A percentile compares a stretch with the other conserved stretches of the same genome.
Evolutionary conservation across 2,797 vertebrate species (phyloP).

Genomic region (Crocidura indochinensis): DNA sequence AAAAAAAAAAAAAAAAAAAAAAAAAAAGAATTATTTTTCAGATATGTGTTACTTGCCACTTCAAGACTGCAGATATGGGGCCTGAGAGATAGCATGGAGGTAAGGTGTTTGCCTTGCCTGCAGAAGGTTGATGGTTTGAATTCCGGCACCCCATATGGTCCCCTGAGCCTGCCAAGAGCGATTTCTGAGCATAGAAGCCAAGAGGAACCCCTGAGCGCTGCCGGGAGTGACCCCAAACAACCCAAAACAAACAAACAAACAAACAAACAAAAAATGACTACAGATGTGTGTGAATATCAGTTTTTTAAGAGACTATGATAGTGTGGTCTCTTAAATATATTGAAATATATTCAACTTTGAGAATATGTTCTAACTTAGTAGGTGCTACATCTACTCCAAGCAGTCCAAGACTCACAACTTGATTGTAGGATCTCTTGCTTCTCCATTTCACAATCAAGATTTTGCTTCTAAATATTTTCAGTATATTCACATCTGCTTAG

Average conservation of each 20-base stretch:
- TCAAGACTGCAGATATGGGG: neutral
- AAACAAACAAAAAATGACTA: neutral
- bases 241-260: too few relatives aligned
- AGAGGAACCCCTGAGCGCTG: too few relatives aligned
- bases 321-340: neutral
- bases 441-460: neutral
- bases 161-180: too few relatives aligned
- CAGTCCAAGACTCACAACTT: neutral
- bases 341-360: neutral
- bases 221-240: too few relatives aligned
- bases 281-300: neutral
- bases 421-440: neutral
- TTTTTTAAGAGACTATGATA: neutral
- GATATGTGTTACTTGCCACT: neutral
- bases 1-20: too few relatives aligned
- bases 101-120: too few relatives aligned
- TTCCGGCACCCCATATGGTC: too few relatives aligned
- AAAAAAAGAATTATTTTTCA: constrained; percentile 24
- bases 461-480: neutral
- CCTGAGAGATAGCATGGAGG: too few relatives aligned
- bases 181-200: too few relatives aligned
- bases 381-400: neutral
- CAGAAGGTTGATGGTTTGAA: too few relatives aligned
- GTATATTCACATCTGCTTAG: neutral
- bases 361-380: neutral